Base-by-base conservation (phyloP, 2,797 vertebrate species). In the Alectoris magna region DNA sequence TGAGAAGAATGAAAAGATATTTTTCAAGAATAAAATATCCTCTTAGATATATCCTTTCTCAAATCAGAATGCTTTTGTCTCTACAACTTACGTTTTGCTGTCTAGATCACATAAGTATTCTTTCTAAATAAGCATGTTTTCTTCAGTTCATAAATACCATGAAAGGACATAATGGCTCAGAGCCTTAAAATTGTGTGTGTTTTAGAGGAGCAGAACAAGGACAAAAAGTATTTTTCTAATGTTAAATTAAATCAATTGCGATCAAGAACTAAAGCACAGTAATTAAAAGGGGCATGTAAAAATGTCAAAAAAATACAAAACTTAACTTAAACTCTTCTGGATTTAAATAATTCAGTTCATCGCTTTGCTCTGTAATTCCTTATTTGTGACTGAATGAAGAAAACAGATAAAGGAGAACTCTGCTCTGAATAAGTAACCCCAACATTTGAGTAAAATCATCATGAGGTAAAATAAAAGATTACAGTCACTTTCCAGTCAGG, bases 201-300 rank as follows among this genome's bases (percentile, higher is more conserved):
- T 58, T 93, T 80, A 81, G n/a, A 93, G 19, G 6, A 84, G 55
- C 29, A 87, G 70, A 88, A 95, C 27, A 63, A 88, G 70, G 51
- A 44, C 19, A n/a, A 34, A 53, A 67, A 87, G 41, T 12, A 3
- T 13, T 49, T 95, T 94, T 60, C 91, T 76, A 44, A 73, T 62
- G 68, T 87, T 74, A 64, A 79, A 94, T 91, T 77, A 84, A 90
- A 92, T 87, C 31, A 91, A 91, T 60, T 78, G 55, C 31, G 88
- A 95, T 83, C 60, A 93, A 5, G 1, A 58, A 93, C 87, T 90
- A 56, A 94, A 85, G 68, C n/a, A 82, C 10, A 80, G 36, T 80
- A 87, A 94, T 62, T 76, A 91, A 94, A 93, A 90, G 17, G 34
- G 83, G 91, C 93, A 81, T 82, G 73, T 77, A 93, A 95, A 95